Conservation (phyloP, 2,888 invertebrate species). For the Harmothoe impar region DNA sequence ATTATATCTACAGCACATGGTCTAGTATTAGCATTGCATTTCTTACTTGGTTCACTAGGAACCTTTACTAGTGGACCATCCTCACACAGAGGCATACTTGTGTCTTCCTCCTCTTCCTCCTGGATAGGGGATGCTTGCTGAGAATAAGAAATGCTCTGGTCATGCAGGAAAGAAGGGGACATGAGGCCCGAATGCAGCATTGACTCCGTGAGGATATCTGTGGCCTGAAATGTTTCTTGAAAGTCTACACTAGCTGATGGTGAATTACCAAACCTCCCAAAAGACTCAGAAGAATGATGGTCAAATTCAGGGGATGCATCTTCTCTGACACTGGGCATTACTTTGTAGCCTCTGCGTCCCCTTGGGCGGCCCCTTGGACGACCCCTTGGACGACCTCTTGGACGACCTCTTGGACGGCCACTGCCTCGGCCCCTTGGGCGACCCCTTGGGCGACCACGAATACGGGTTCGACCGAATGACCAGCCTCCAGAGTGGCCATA, state of each 20-base stretch:
- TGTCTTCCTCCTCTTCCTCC: not conserved
- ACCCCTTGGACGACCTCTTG: not conserved
- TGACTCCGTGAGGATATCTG: slow-evolving; percentile 1
- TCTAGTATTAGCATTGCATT: not conserved
- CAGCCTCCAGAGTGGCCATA: not conserved
- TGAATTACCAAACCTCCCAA: not conserved
- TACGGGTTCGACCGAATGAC: not conserved
- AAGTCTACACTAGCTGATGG: not conserved
- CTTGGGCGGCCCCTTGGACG: not conserved
- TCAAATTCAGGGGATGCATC: not conserved
- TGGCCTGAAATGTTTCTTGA: not conserved
- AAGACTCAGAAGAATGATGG: not conserved
- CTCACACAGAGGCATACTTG: not conserved
- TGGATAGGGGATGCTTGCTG: not conserved
- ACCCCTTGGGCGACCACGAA: not conserved
- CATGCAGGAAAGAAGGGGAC: not conserved
- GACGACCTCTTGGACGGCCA: not conserved
- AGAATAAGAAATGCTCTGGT: not conserved
- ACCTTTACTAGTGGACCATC: not conserved
- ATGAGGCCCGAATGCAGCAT: not conserved
- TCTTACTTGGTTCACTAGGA: not conserved
- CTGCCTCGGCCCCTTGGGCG: not conserved
- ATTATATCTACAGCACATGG: not conserved
- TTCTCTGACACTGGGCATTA: not conserved
- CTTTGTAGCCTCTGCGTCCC: not conserved